Base-by-base conservation (phyloP, 1,140 invertebrate genomes). In the Cryptotermes secundus region DNA sequence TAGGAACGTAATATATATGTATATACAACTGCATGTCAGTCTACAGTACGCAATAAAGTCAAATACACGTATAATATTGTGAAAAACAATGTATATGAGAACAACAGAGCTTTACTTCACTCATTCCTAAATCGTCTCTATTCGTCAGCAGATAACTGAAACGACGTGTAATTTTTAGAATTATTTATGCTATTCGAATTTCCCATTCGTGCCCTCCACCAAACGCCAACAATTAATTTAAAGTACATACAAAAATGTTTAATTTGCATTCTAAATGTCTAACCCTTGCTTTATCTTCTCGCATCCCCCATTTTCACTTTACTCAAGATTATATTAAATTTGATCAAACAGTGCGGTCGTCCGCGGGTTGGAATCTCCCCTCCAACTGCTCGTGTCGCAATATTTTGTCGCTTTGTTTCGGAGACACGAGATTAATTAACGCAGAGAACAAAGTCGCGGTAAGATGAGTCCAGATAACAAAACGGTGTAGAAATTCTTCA, bases 351-450 rank as follows among this genome's bases (percentile, higher is more conserved):
- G n/a, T 72, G 31, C 26, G 14, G 59, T 31, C 26, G 2, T 72
- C 59, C 59, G n/a, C 59, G n/a, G 59, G 26, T 26, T 72, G n/a
- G 14, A 72, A 31, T 31, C 26, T 6, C 16, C 59, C 59, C 26
- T 1, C 59, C n/a, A 6, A 3, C 59, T 72, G 2, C 59, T 72
- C 4, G 59, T 72, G n/a, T 72, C n/a, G n/a, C 59, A 7, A 72
- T 72, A 72, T 72, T 72, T 72, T 72, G 59, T 72, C 59, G 59
- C 59, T 72, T 72, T 72, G 59, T 72, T 72, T 72, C n/a, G 26
- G 59, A 72, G 59, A 72, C 59, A 72, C 4, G 59, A 72, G 59
- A 72, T 72, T 72, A 72, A 72, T 72, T 72, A 72, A 72, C 59
- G 59, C 14, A 72, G 59, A 31, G 59, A 72, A 72, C n/a, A 72